phyloP scores from a whole-genome alignment of 1,140 invertebrate genomes.

The Zaprionus inermis region DNA sequence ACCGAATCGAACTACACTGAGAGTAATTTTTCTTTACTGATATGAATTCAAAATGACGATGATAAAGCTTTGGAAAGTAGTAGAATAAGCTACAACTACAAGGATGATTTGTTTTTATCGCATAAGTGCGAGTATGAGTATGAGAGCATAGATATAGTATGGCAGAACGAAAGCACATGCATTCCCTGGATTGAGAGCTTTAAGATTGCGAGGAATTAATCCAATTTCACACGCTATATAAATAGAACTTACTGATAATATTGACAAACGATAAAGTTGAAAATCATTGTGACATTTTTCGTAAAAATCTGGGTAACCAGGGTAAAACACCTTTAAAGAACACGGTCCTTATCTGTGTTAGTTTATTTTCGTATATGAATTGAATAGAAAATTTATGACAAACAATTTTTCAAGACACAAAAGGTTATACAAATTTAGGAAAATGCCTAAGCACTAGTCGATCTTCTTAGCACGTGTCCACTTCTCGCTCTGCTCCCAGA shows the following conservation, averaged over 20 bases:
- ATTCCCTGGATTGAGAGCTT: neutral
- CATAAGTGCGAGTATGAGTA: neutral
- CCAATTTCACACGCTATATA: neutral
- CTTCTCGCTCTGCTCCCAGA: conserved; percentile 93
- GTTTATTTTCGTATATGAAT: neutral
- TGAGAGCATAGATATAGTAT: neutral
- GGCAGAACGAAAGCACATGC: neutral
- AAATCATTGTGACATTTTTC: neutral
- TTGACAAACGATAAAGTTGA: neutral
- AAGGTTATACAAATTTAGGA: neutral
- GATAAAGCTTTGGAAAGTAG: neutral
- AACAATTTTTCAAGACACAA: neutral
- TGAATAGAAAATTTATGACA: neutral
- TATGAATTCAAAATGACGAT: neutral
- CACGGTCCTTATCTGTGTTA: neutral
- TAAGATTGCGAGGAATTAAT: neutral
- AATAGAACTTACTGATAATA: neutral
- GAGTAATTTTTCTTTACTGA: neutral
- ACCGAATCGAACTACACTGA: conserved; percentile 6
- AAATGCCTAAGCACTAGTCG: neutral
- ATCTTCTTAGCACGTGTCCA: conserved; percentile 85
- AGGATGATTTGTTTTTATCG: neutral
- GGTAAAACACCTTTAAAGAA: neutral
- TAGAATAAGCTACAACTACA: neutral
- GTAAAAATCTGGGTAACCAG: neutral